Evolutionary conservation across 1,140 invertebrate genomes (phyloP).

Genomic region (Heliconius himera): DNA sequence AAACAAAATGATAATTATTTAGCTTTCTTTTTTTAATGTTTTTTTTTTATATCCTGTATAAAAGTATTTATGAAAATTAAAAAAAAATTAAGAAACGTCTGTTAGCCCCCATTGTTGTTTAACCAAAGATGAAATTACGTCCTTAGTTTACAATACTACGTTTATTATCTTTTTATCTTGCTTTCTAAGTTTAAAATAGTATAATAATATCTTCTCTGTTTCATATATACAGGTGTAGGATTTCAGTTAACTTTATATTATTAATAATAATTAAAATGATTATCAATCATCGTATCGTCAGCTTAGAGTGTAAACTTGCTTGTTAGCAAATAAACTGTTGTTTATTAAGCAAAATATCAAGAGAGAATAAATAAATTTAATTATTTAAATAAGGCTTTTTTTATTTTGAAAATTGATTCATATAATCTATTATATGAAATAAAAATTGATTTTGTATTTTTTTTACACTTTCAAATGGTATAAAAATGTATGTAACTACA

Average conservation of each 20-base stretch:
- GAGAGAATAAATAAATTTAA: no score
- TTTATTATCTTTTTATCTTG: conserved; percentile 19
- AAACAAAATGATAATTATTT: neutral
- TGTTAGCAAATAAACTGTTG: no score
- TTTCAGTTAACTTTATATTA: neutral
- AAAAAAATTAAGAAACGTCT: neutral
- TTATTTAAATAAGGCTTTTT: no score
- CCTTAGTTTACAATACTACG: conserved; percentile 14
- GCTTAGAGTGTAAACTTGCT: no score
- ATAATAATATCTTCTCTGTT: neutral
- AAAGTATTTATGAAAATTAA: neutral
- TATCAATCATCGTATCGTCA: neutral
- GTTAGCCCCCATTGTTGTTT: conserved; percentile 30
- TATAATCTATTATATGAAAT: no score
- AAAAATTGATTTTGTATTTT: no score
- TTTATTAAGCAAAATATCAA: no score
- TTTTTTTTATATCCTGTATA: no score
- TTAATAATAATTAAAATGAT: neutral
- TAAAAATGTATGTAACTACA: no score
- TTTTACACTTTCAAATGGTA: no score
- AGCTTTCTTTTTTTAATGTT: neutral
- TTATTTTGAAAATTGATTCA: no score
- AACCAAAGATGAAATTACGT: conserved; percentile 32
- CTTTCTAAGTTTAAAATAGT: neutral
- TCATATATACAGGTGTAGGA: neutral